A percentile compares a stretch with the other conserved stretches of the same genome.
phyloP scores from a whole-genome alignment of 2,888 invertebrate species.

The Cyclophora punctaria region DNA sequence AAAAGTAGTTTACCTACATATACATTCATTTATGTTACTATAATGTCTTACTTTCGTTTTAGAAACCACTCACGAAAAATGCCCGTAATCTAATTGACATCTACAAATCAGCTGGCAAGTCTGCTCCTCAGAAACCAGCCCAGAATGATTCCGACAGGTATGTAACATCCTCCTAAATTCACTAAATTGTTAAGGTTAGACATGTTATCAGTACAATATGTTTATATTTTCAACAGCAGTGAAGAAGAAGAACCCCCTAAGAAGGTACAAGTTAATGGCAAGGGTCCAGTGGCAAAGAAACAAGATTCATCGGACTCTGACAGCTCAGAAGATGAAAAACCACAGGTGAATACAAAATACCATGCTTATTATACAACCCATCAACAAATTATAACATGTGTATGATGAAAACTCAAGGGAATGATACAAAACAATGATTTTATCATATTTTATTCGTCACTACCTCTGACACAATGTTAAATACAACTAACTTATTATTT shows the following conservation, averaged over 20 bases:
- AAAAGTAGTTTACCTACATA: no score
- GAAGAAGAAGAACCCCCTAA: conserved; percentile 39
- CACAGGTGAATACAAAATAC: conserved; percentile 14
- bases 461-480: conserved; percentile 45
- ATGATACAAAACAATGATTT: conserved; percentile 19
- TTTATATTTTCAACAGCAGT: conserved; percentile 34
- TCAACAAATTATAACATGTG: background rate
- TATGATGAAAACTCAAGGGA: conserved; percentile 10
- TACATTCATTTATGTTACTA: no score
- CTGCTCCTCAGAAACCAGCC: conserved; percentile 12
- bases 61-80: conserved; percentile 79
- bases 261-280: conserved; percentile 47
- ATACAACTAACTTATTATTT: background rate
- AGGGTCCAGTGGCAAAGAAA: conserved; percentile 40
- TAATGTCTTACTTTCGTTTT: conserved; percentile 14
- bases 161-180: conserved; percentile 20
- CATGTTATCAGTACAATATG: no score
- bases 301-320: conserved; percentile 57
- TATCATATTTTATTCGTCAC: conserved; percentile 46
- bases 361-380: conserved; percentile 3
- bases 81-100: conserved; percentile 79
- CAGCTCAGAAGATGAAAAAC: conserved; percentile 54
- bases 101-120: conserved; percentile 10
- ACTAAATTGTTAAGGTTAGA: conserved; percentile 3
- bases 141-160: conserved; percentile 23